A percentile compares a stretch with the other conserved stretches of the same genome.
Evolutionary conservation across 92 coral and sea anemone species (phyloP).

Genomic region (Muricea muricata): DNA sequence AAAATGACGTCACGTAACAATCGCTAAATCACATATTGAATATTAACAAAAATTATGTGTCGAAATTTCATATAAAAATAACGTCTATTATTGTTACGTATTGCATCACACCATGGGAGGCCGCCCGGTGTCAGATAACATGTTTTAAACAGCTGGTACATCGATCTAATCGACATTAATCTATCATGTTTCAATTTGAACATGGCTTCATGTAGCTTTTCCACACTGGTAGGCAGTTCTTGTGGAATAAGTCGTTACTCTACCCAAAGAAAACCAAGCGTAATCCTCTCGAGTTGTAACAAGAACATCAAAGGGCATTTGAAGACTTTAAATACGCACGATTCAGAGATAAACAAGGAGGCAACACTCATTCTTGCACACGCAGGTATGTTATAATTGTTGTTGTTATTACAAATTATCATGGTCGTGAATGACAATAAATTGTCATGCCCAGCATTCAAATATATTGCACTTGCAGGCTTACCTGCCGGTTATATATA

Average conservation of each 20-base stretch:
- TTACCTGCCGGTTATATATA: too few relatives aligned
- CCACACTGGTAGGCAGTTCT: slow-evolving; percentile 56
- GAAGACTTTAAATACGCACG: slow-evolving; percentile 44
- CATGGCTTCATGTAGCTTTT: slow-evolving; percentile 67
- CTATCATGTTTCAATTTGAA: neutral
- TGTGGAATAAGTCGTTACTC: slow-evolving; percentile 65
- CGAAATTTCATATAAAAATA: neutral
- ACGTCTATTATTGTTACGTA: neutral
- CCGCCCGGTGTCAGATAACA: neutral
- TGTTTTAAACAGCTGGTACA: neutral
- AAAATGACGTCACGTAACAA: neutral
- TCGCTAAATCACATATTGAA: neutral
- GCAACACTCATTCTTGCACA: slow-evolving; percentile 65
- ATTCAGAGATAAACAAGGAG: slow-evolving; percentile 44
- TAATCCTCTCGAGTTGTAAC: slow-evolving; percentile 48
- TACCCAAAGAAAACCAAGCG: slow-evolving; percentile 45
- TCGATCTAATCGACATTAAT: neutral
- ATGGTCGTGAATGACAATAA: neutral
- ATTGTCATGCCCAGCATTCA: neutral
- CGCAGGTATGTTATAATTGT: slow-evolving; percentile 60
- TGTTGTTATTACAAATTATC: neutral
- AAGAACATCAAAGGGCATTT: slow-evolving; percentile 67
- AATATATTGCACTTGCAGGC: too few relatives aligned
- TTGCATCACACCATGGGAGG: neutral
- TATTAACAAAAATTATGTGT: neutral